Evolutionary conservation across 1,140 invertebrate species (phyloP).

Genomic region (Sminthurinus signatus): DNA sequence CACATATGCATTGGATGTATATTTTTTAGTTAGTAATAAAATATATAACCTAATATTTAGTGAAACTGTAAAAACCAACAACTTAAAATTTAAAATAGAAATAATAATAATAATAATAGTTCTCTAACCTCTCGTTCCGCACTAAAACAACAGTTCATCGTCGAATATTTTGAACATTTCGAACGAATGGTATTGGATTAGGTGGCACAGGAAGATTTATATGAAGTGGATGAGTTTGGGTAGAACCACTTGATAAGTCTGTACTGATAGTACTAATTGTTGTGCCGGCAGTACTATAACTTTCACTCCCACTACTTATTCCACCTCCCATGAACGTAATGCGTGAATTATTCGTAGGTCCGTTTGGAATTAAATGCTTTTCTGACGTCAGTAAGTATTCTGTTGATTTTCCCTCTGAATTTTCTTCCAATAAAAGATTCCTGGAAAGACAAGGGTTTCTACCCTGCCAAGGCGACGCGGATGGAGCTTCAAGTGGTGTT

Average conservation of each 20-base stretch:
- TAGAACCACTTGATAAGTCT: constrained; percentile 13
- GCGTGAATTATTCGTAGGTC: neutral
- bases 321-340: neutral
- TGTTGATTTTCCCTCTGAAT: constrained; percentile 51
- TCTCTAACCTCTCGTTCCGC: too few relatives aligned
- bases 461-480: constrained; percentile 48
- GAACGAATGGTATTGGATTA: constrained; percentile 19
- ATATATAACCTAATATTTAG: too few relatives aligned
- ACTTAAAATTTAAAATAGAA: too few relatives aligned
- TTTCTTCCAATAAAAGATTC: constrained; percentile 63
- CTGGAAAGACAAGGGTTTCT: constrained; percentile 81
- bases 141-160: too few relatives aligned
- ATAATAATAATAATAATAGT: too few relatives aligned
- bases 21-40: too few relatives aligned
- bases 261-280: too few relatives aligned
- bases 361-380: constrained; percentile 20
- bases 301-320: constrained; percentile 7
- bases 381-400: constrained; percentile 29
- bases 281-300: constrained; percentile 6
- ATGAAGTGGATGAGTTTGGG: constrained; percentile 4
- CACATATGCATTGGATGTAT: too few relatives aligned
- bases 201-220: neutral
- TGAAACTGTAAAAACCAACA: too few relatives aligned
- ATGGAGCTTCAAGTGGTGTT: constrained; percentile 26
- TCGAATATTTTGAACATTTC: constrained; percentile 23